Conservation (phyloP, 2,113 vertebrate species). For the Sinocyclocheilus grahami region DNA sequence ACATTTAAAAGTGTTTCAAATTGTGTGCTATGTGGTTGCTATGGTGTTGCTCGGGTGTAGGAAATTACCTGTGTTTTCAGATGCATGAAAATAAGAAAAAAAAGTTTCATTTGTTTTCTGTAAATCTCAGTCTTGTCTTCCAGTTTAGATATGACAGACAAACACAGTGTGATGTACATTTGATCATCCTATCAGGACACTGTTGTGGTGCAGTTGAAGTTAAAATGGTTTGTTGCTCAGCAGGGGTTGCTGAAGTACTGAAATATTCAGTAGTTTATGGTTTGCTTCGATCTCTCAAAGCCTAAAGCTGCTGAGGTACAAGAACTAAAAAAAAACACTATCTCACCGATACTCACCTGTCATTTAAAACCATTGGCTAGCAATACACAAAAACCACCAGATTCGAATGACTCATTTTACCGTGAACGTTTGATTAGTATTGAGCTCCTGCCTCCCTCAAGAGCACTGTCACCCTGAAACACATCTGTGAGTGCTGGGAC, state of each 20-base stretch:
- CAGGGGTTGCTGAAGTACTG: neutral
- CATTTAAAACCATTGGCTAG: neutral
- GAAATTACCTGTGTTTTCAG: too few relatives aligned
- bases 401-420: neutral
- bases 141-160: neutral
- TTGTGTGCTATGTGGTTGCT: neutral
- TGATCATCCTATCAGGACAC: neutral
- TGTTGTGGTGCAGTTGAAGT: neutral
- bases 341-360: neutral
- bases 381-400: neutral
- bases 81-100: too few relatives aligned
- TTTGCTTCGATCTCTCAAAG: neutral
- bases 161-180: neutral
- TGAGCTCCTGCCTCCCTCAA: neutral
- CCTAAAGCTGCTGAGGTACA: conserved; percentile 2
- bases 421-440: neutral
- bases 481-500: neutral
- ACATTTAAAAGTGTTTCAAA: neutral
- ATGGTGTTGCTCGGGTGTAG: too few relatives aligned
- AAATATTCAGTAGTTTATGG: conserved; percentile 1
- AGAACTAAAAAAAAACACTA: neutral
- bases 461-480: neutral
- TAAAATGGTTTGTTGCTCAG: neutral
- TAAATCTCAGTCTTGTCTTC: neutral
- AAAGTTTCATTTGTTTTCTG: too few relatives aligned